phyloP scores from a whole-genome alignment of 2,888 invertebrate species.

The Dorcus parallelipipedus region DNA sequence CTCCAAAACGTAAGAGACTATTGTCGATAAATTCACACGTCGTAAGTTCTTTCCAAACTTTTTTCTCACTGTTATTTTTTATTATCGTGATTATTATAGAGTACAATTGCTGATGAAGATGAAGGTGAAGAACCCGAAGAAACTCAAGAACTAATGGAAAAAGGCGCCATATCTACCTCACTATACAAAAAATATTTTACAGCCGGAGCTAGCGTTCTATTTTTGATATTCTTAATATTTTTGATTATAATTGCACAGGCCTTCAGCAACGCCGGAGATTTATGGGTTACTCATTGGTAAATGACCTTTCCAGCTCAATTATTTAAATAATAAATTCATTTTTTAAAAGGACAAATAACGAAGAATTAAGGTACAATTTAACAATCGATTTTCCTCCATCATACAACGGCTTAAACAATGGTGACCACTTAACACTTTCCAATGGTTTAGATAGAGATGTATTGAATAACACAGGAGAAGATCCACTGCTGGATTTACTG shows the following conservation, averaged over 20 bases:
- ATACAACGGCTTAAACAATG: too few relatives aligned
- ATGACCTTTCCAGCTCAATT: slow-evolving; percentile 1
- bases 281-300: slow-evolving; percentile 77
- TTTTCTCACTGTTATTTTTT: not conserved
- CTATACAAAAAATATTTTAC: slow-evolving; percentile 68
- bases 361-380: slow-evolving; percentile 39
- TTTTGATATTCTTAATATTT: slow-evolving; percentile 55
- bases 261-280: slow-evolving; percentile 68
- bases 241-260: slow-evolving; percentile 65
- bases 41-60: slow-evolving; percentile 26
- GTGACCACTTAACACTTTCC: not conserved
- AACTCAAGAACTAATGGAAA: slow-evolving; percentile 63
- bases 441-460: not conserved
- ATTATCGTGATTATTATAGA: slow-evolving; percentile 24
- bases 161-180: slow-evolving; percentile 59
- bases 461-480: not conserved
- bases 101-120: slow-evolving; percentile 42
- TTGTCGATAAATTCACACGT: slow-evolving; percentile 37
- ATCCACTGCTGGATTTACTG: too few relatives aligned
- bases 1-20: slow-evolving; percentile 24
- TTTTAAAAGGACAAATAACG: slow-evolving; percentile 47
- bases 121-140: slow-evolving; percentile 55
- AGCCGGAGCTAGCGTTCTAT: slow-evolving; percentile 61
- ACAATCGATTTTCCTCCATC: not conserved
- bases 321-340: not conserved